Base-by-base conservation (phyloP, 2,797 vertebrate species). In the Gymnothorax reevesii region DNA sequence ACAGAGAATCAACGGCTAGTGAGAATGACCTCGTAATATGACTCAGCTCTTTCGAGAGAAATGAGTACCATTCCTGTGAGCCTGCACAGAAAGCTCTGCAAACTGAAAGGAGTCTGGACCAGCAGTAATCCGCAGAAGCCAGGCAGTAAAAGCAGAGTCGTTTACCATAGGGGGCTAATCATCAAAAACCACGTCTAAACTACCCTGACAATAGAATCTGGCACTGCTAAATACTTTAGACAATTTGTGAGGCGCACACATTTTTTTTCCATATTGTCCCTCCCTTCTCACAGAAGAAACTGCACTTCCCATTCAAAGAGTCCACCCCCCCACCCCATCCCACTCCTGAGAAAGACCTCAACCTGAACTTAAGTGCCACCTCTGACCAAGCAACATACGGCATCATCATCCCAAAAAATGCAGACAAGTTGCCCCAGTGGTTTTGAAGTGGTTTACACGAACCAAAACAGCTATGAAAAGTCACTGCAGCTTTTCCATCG, bases 101-200 rank as follows among this genome's bases (percentile, higher is more conserved):
- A 85, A 87, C 87, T 88, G 90, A 89, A 89, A 92, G 93, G 91
- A 91, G 87, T 91, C 89, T 90, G 86, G 89, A 91, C 89, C 77
- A 88, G 92, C 88, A 75, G 87, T 89, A 91, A 93, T 92, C 89
- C 87, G 84, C 83, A 89, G 88, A 88, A 92, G 85, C 92, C 85
- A 86, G 90, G 92, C 94, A 92, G 91, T 91, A 92, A 93, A 88
- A 84, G 79, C 91, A 93, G 91, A 95, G 93, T 93, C 92, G 94
- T 94, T 95, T 91, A 92, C 91, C 77, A 57, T 88, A 90, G 88
- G 57, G 57, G 84, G 93, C 94, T 96, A 95, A 96, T 94, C 89
- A 94, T 94, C 75, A 82, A 52, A 33, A 57, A 85, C 73, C 73
- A 55, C 83, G 86, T 87, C 86, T 83, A 85, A 90, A 90, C 91